phyloP scores from a whole-genome alignment of 2,797 vertebrate species.

The Acanthurus leucopareius region DNA sequence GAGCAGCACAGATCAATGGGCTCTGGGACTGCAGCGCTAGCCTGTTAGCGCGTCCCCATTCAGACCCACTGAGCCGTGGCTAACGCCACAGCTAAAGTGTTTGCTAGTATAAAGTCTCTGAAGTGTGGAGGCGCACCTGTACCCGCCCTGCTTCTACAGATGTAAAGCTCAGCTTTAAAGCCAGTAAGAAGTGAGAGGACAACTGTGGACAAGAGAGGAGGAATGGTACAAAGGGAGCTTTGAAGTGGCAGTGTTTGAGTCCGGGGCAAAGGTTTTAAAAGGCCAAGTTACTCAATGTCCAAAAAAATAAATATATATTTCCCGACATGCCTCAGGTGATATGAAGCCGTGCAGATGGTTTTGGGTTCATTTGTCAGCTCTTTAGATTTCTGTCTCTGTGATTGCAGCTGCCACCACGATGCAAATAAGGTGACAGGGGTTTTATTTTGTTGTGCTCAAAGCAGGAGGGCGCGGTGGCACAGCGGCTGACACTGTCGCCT shows the following conservation, averaged over 20 bases:
- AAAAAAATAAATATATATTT: conserved; percentile 4
- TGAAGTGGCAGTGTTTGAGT: conserved; percentile 31
- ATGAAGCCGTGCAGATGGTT: conserved; percentile 18
- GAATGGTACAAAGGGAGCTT: conserved; percentile 26
- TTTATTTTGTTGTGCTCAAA: conserved; percentile 31
- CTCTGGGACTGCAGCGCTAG: conserved; percentile 62
- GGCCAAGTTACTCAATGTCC: conserved; percentile 37
- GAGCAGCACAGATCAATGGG: conserved; percentile 82
- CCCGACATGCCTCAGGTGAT: conserved; percentile 15
- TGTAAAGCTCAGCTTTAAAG: conserved; percentile 49
- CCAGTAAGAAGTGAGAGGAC: conserved; percentile 36
- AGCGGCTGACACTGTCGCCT: too few species aligned
- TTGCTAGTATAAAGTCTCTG: conserved; percentile 66
- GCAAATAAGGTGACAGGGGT: conserved; percentile 35
- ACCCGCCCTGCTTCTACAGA: conserved; percentile 43
- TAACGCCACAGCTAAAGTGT: conserved; percentile 77
- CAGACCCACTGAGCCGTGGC: conserved; percentile 75
- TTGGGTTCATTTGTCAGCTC: conserved; percentile 20
- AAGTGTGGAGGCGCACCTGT: conserved; percentile 71
- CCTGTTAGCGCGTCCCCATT: conserved; percentile 76
- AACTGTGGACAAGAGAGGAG: conserved; percentile 22
- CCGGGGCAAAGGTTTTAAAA: conserved; percentile 33
- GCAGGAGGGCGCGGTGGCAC: neutral
- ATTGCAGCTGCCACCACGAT: conserved; percentile 15
- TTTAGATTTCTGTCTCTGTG: conserved; percentile 42